phyloP scores from a whole-genome alignment of 2,888 invertebrate species.

The Tubiluchus corallicola region DNA sequence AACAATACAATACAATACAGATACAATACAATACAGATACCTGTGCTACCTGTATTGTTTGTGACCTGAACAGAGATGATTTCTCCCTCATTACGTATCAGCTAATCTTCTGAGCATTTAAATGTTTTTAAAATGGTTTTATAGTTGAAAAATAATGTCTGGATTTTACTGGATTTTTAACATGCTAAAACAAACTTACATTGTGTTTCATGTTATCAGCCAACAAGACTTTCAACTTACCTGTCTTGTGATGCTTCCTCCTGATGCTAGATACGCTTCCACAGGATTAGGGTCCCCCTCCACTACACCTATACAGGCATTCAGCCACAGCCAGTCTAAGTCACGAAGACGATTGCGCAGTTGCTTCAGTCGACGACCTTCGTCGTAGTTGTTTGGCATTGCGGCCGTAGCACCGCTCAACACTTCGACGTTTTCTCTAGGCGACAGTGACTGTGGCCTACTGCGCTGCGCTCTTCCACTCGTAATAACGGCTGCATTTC shows the following conservation, averaged over 20 bases:
- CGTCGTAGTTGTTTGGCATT: constrained; percentile 44
- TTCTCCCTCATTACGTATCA: too few species aligned
- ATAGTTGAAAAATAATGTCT: too few species aligned
- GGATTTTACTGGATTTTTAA: too few species aligned
- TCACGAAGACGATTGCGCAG: constrained; percentile 44
- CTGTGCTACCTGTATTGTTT: too few species aligned
- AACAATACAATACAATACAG: too few species aligned
- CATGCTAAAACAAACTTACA: too few species aligned
- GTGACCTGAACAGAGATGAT: too few species aligned
- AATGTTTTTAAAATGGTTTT: too few species aligned
- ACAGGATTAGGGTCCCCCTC: constrained; percentile 72
- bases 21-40: too few species aligned
- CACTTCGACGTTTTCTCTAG: constrained; percentile 2
- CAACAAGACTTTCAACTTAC: too few species aligned
- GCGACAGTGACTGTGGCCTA: constrained; percentile 5
- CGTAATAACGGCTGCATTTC: constrained; percentile 4
- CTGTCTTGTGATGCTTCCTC: constrained; percentile 45
- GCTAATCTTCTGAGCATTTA: too few species aligned
- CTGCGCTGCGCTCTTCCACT: not conserved
- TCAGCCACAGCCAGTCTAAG: constrained; percentile 81
- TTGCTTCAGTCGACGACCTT: constrained; percentile 40
- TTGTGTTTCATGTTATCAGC: too few species aligned
- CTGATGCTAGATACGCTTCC: constrained; percentile 65
- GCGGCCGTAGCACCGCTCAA: constrained; percentile 19
- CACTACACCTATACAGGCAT: constrained; percentile 75